Base-by-base conservation (phyloP, 1,140 invertebrate species). In the Zaprionus ghesquierei region DNA sequence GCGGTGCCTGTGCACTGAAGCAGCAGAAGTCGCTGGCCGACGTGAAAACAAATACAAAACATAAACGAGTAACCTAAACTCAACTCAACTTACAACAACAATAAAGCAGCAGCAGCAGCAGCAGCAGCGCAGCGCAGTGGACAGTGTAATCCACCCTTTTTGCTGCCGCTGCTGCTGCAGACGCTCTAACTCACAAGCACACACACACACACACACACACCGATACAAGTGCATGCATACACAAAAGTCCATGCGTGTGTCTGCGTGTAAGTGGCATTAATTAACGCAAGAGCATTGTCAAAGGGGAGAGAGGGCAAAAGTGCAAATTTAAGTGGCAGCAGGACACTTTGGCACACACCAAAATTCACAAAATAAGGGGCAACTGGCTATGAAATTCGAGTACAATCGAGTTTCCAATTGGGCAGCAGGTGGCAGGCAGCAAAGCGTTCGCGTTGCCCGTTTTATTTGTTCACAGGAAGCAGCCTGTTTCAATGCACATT, bases 21-120 rank as follows among this genome's bases (percentile, higher is more conserved):
- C 84, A 87, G 84, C 84, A 87, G 84, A 87, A 87, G 84, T 89
- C 78, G 76, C 69, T 89, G 84, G 77, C 71, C 79, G 79, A 69
- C 31, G 79, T 75, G 70, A 82, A 84, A 89, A 89, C 56, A 89
- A 84, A 89, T 64, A 82, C 78, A 70, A 68, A 68, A 54, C 9
- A 29, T 51, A 59, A 65, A 35, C 46, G 53, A 63, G 65, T 69
- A 60, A 75, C 66, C 56, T 49, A 60, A 77, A 76, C 81, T 78
- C 66, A 41, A 38, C 35, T 38, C 35, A 38, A 38, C 35, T 38
- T 15, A 38, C 35, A 38, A 69, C 78, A 87, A 86, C 73, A 87
- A 86, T 89, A 72, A 75, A 78, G 49, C 46, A 4, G 18, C 49
- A n/a, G 49, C 68, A 65, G n/a, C n/a, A n/a, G n/a, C n/a, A n/a